phyloP scores from a whole-genome alignment of 2,113 vertebrate genomes.

The Perognathus longimembris region DNA sequence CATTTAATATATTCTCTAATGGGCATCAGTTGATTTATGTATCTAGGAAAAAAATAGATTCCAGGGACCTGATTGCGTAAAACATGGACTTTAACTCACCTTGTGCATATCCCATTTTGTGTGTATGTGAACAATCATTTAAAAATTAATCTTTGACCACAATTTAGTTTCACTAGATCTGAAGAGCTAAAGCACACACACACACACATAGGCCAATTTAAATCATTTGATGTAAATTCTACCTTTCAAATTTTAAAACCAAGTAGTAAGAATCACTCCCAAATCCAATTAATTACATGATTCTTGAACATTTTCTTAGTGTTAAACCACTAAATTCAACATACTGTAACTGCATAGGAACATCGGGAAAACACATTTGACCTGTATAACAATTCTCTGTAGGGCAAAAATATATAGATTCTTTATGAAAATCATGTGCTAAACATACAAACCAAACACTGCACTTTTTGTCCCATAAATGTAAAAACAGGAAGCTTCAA shows the following conservation, averaged over 20 bases:
- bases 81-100: conserved; percentile 58
- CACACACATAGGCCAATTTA: conserved; percentile 77
- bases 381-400: conserved; percentile 90
- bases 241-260: conserved; percentile 81
- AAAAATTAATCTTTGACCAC: conserved; percentile 66
- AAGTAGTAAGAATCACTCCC: conserved; percentile 80
- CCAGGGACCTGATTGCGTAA: conserved; percentile 53
- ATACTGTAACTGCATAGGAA: conserved; percentile 89
- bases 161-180: conserved; percentile 72
- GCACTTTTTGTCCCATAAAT: conserved; percentile 85
- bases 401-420: conserved; percentile 91
- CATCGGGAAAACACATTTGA: conserved; percentile 88
- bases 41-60: conserved; percentile 62
- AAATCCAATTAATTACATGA: conserved; percentile 78
- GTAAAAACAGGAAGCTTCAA: conserved; percentile 86
- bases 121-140: neutral
- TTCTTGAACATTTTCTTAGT: conserved; percentile 83
- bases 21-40: conserved; percentile 73
- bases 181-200: conserved; percentile 70
- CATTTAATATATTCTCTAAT: conserved; percentile 70
- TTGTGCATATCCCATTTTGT: conserved; percentile 36
- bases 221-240: conserved; percentile 78
- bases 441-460: conserved; percentile 87
- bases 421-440: conserved; percentile 91
- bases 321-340: conserved; percentile 88